Conservation (phyloP, 2,797 vertebrate genomes). For the Gymnoscopelus microlampas region DNA sequence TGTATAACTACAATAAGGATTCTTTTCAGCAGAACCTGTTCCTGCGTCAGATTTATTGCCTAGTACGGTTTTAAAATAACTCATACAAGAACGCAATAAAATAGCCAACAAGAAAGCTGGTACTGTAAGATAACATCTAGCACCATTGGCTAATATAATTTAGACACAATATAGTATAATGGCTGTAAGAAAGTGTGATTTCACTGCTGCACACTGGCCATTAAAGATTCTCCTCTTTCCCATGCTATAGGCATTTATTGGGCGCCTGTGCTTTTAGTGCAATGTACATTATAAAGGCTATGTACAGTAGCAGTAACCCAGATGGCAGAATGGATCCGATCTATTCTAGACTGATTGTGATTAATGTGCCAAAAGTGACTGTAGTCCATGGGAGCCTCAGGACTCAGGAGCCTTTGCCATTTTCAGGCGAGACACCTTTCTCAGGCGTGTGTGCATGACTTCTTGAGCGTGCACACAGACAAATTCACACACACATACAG, state of each 20-base stretch:
- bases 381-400: slow-evolving; percentile 62
- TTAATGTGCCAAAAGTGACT: slow-evolving; percentile 79
- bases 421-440: slow-evolving; percentile 54
- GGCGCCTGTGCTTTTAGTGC: slow-evolving; percentile 64
- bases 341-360: slow-evolving; percentile 72
- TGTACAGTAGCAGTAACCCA: slow-evolving; percentile 72
- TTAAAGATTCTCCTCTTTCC: slow-evolving; percentile 48
- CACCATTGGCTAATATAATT: not conserved
- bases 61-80: no score
- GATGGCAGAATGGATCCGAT: slow-evolving; percentile 67
- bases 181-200: slow-evolving; percentile 6
- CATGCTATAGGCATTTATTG: slow-evolving; percentile 58
- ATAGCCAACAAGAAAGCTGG: not conserved
- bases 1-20: no score
- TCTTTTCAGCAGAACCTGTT: no score
- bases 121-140: no score
- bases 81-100: no score
- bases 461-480: not conserved
- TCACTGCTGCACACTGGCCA: slow-evolving; percentile 30
- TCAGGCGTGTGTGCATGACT: slow-evolving; percentile 18
- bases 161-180: not conserved
- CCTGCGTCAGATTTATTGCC: no score
- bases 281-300: slow-evolving; percentile 75
- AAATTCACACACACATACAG: slow-evolving; percentile 12
- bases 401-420: slow-evolving; percentile 59